Evolutionary conservation across 2,888 invertebrate species (phyloP).

Genomic region (Xanthia togata): DNA sequence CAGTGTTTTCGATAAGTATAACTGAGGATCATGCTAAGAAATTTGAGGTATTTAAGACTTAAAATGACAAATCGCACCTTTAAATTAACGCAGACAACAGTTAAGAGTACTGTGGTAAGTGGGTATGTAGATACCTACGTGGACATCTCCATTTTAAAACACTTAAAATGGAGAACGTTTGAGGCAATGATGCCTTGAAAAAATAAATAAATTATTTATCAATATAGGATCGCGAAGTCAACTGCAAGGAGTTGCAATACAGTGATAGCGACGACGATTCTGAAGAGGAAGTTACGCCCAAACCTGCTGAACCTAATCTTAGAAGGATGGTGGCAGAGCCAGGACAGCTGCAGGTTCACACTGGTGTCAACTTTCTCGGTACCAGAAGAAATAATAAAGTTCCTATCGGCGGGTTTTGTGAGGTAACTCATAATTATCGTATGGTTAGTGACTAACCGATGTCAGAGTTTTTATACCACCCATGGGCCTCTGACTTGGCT

Average conservation of each 20-base stretch:
- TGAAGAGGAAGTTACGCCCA: slow-evolving; percentile 51
- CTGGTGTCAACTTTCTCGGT: slow-evolving; percentile 64
- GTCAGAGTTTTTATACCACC: no score
- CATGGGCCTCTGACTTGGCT: no score
- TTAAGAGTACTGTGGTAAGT: no score
- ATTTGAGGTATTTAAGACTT: no score
- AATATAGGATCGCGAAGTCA: slow-evolving; percentile 76
- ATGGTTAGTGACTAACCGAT: no score
- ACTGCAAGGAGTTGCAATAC: slow-evolving; percentile 80
- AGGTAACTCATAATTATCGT: slow-evolving; percentile 71
- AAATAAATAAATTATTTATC: not conserved
- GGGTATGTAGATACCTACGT: not conserved
- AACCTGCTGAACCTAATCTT: fast-evolving
- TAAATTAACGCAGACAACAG: not conserved
- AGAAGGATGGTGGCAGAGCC: slow-evolving; percentile 67
- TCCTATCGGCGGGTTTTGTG: slow-evolving; percentile 82
- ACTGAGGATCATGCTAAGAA: no score
- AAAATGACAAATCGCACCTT: not conserved
- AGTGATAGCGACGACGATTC: slow-evolving; percentile 67
- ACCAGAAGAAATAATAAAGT: slow-evolving; percentile 68
- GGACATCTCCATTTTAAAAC: not conserved
- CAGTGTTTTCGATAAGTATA: no score
- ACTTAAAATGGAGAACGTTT: no score
- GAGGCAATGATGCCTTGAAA: not conserved
- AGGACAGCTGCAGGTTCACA: slow-evolving; percentile 67